Evolutionary conservation across 1,140 invertebrate genomes (phyloP).

Genomic region (Galendromus occidentalis): DNA sequence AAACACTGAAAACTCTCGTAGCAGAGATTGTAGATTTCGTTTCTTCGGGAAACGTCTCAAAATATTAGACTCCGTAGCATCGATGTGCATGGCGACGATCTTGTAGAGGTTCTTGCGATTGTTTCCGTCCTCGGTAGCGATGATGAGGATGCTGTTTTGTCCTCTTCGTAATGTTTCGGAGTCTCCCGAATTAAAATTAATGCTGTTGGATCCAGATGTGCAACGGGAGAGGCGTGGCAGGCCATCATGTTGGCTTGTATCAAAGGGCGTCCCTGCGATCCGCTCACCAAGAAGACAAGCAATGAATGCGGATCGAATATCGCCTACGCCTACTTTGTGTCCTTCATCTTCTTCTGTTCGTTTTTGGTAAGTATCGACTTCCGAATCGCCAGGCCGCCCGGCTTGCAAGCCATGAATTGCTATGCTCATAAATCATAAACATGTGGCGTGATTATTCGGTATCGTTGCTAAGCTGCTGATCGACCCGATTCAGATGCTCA

Average conservation of each 20-base stretch:
- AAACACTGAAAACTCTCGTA: no score
- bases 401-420: background rate
- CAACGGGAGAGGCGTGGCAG: conserved; percentile 98
- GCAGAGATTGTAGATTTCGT: no score
- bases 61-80: no score
- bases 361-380: conserved; percentile 54
- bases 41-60: no score
- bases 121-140: no score
- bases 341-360: conserved; percentile 99
- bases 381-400: background rate
- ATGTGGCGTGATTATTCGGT: background rate
- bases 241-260: conserved; percentile 94
- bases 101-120: no score
- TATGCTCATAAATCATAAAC: no score
- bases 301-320: conserved; percentile 68
- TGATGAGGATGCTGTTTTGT: no score
- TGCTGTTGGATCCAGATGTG: conserved; percentile 48
- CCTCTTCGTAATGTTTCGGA: no score
- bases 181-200: no score
- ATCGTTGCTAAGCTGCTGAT: no score
- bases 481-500: conserved; percentile 65
- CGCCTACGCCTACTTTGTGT: conserved; percentile 94
- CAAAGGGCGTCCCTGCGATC: conserved; percentile 55
- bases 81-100: no score
- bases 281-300: conserved; percentile 31